These are phyloP conservation scores for Cavia aperea DNA, from an alignment of 2,113 vertebrate genomes.

Conservation along the genomic window DNA sequence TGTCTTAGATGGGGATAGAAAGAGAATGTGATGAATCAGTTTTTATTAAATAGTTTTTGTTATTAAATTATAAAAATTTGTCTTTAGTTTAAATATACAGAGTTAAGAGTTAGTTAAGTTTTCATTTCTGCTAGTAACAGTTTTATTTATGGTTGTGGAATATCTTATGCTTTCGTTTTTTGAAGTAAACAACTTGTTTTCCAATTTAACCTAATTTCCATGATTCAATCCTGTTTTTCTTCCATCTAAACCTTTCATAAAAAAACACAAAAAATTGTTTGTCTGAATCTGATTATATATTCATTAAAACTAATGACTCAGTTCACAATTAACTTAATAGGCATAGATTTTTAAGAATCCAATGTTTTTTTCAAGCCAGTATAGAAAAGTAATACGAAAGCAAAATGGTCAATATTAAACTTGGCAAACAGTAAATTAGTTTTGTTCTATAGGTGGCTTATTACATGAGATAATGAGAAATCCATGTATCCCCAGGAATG, in stretches of 20 bases:
- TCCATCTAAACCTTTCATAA: not conserved
- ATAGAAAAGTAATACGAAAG: not conserved
- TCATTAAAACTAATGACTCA: constrained; percentile 11
- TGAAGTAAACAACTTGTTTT: constrained; percentile 1
- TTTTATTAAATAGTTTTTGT: not conserved
- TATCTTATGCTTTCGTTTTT: not conserved
- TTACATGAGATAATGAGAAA: constrained; percentile 25
- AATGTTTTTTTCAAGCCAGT: constrained; percentile 14
- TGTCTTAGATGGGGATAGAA: not conserved
- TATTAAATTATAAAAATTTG: constrained; percentile 11
- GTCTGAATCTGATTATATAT: not conserved
- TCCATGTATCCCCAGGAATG: constrained; percentile 80
- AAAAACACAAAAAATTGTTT: constrained; percentile 23
- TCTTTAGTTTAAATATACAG: not conserved
- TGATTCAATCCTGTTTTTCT: not conserved
- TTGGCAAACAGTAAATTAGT: not conserved
- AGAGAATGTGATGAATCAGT: not conserved
- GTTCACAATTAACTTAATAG: constrained; percentile 35
- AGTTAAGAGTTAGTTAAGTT: not conserved
- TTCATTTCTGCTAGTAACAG: not conserved
- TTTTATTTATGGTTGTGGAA: constrained; percentile 10
- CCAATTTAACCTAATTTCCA: not conserved
- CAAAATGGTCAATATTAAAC: constrained; percentile 22
- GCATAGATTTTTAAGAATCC: not conserved
- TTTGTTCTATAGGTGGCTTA: not conserved